phyloP scores from a whole-genome alignment of 2,113 vertebrate species.

The Riparia riparia region DNA sequence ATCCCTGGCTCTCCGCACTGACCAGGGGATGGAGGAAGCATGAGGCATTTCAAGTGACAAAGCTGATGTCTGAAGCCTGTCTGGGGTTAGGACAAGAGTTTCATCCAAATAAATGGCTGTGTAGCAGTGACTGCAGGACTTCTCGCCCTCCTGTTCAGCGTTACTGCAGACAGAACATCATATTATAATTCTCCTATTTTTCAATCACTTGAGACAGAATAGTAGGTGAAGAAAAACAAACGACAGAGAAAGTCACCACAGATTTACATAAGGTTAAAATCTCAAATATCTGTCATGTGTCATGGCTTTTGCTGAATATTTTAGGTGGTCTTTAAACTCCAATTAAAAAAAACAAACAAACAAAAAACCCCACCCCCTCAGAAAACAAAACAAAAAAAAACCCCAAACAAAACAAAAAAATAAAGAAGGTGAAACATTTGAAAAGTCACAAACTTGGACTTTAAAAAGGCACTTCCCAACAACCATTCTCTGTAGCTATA shows the following conservation, averaged over 20 bases:
- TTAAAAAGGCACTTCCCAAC: not conserved
- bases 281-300: not conserved
- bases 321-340: not conserved
- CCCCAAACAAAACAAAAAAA: not conserved
- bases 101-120: not conserved
- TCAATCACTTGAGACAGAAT: not conserved
- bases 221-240: too few relatives aligned
- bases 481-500: not conserved
- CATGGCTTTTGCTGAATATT: not conserved
- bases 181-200: not conserved
- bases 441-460: not conserved
- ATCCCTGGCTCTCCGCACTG: not conserved
- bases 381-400: too few relatives aligned
- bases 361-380: too few relatives aligned
- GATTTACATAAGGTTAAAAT: not conserved
- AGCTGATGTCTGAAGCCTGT: not conserved
- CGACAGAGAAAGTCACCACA: not conserved
- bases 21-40: not conserved
- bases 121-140: not conserved
- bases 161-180: not conserved
- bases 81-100: not conserved
- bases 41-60: accelerated
- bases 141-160: not conserved
- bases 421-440: not conserved
- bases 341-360: not conserved